These are phyloP conservation scores for Capitulum mitella DNA, from an alignment of 2,888 invertebrate genomes.

Conservation along the genomic window DNA sequence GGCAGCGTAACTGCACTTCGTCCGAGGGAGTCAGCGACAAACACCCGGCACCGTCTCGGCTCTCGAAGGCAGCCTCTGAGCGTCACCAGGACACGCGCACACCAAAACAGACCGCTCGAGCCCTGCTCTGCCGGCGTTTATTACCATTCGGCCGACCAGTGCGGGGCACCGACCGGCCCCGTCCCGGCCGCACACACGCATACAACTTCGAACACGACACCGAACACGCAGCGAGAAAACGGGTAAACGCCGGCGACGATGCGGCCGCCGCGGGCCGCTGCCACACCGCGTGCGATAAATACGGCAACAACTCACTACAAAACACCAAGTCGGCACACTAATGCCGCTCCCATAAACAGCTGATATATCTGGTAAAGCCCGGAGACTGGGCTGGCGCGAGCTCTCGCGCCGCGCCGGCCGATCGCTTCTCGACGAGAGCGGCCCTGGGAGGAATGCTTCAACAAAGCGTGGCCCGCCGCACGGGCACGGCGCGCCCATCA, in stretches of 20 bases:
- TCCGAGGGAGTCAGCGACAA: too few species aligned
- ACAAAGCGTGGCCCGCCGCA: not conserved
- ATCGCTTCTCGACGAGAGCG: not conserved
- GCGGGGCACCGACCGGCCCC: not conserved
- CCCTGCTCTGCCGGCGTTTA: not conserved
- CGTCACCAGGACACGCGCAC: too few species aligned
- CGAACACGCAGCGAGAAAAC: slow-evolving; percentile 25
- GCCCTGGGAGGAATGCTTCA: not conserved
- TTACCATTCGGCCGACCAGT: not conserved
- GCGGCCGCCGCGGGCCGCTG: slow-evolving; percentile 3
- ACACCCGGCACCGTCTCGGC: too few species aligned
- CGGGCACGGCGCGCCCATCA: too few species aligned
- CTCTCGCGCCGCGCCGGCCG: not conserved
- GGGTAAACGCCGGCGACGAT: not conserved
- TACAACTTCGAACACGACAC: not conserved
- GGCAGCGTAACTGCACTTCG: too few species aligned
- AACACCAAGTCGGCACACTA: not conserved
- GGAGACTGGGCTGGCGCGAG: not conserved
- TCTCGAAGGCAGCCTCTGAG: too few species aligned
- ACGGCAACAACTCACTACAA: slow-evolving; percentile 5
- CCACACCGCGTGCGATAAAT: not conserved
- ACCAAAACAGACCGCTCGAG: not conserved
- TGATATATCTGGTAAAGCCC: slow-evolving; percentile 1
- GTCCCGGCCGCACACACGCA: not conserved
- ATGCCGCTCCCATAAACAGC: not conserved